phyloP scores from a whole-genome alignment of 2,888 invertebrate species.

The Hyles lineata region DNA sequence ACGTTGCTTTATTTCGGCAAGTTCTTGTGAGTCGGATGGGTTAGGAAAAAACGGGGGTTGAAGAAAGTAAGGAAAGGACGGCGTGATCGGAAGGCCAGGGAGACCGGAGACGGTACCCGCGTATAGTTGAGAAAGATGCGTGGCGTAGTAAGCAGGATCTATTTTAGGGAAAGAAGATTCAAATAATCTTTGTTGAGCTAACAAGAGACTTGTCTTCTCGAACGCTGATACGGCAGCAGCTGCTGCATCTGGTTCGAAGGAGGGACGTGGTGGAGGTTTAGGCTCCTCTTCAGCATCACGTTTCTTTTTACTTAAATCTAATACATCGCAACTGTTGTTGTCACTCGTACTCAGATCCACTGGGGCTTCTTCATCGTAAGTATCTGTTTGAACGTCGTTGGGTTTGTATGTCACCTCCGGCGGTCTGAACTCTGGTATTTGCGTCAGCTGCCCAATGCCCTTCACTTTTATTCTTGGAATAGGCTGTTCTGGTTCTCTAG shows the following conservation, averaged over 20 bases:
- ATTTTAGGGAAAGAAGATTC: slow-evolving; percentile 86
- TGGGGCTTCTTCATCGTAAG: slow-evolving; percentile 83
- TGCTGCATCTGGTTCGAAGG: slow-evolving; percentile 71
- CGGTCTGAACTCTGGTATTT: slow-evolving; percentile 80
- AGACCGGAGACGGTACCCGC: slow-evolving; percentile 83
- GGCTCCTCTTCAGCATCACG: slow-evolving; percentile 70
- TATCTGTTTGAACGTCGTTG: slow-evolving; percentile 66
- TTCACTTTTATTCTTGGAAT: slow-evolving; percentile 85
- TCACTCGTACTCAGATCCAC: slow-evolving; percentile 89
- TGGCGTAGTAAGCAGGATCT: slow-evolving; percentile 86
- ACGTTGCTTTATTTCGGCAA: slow-evolving; percentile 88
- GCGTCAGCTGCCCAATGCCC: slow-evolving; percentile 86
- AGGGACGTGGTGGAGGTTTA: slow-evolving; percentile 74
- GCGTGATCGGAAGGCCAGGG: slow-evolving; percentile 81
- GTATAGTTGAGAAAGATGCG: slow-evolving; percentile 86
- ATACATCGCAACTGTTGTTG: slow-evolving; percentile 86
- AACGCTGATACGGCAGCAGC: slow-evolving; percentile 72
- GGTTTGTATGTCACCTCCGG: slow-evolving; percentile 67
- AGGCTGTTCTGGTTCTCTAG: slow-evolving; percentile 70
- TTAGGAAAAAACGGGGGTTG: slow-evolving; percentile 84
- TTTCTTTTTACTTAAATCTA: slow-evolving; percentile 93
- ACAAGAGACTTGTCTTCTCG: slow-evolving; percentile 85
- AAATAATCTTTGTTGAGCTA: slow-evolving; percentile 88
- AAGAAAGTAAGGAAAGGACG: slow-evolving; percentile 88
- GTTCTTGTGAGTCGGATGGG: slow-evolving; percentile 84